These are phyloP conservation scores for Lepilemur septentrionalis DNA, from an alignment of 2,797 vertebrate genomes.

Conservation along the genomic window DNA sequence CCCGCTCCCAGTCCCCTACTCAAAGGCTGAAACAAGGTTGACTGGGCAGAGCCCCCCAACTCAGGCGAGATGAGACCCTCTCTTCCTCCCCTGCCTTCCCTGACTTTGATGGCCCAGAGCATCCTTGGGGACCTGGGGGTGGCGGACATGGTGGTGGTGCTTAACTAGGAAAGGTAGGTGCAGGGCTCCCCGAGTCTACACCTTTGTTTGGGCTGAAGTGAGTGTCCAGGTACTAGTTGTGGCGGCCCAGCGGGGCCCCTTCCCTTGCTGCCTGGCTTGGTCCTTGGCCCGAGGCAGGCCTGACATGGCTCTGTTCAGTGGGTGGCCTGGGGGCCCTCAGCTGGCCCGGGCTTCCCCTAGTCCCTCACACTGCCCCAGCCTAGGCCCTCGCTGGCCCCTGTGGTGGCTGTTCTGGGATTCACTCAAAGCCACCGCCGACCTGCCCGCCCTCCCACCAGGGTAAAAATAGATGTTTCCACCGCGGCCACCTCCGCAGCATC, in stretches of 20 bases:
- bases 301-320: background rate
- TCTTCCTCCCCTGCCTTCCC: background rate
- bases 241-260: background rate
- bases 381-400: background rate
- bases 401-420: conserved; percentile 42
- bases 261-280: background rate
- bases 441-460: conserved; percentile 52
- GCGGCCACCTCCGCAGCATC: conserved; percentile 67
- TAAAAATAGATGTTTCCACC: conserved; percentile 78
- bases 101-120: background rate
- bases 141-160: background rate
- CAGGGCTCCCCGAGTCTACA: background rate
- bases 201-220: background rate
- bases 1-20: background rate
- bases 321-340: conserved; percentile 19
- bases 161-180: background rate
- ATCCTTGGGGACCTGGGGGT: background rate
- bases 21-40: background rate
- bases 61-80: background rate
- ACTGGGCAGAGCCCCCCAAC: background rate
- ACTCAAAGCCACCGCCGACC: conserved; percentile 57
- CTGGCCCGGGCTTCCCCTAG: background rate
- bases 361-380: background rate
- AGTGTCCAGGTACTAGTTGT: background rate
- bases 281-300: background rate